Evolutionary conservation across 1,140 invertebrate genomes (phyloP), one percentile per base, ranked within the genome.

Genomic region (Alviniconcha marisindica): DNA sequence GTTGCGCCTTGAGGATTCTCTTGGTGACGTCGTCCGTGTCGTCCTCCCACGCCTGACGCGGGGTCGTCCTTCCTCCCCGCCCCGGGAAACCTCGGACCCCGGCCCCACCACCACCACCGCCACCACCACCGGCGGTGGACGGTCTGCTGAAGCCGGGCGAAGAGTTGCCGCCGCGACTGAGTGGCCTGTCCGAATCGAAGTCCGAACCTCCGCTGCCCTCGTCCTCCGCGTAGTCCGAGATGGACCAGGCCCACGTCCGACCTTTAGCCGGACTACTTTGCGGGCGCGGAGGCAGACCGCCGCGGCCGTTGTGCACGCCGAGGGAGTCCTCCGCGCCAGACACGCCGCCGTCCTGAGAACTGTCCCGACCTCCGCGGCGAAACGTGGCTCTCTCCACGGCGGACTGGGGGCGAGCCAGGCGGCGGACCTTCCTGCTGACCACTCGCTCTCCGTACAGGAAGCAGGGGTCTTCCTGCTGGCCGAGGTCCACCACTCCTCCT

Each of bases 401-500:
- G 14, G 89, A 88, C 60, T 90, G 88, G 0, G 88, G 87, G 24
- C 89, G 82, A 28, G 85, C 78, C 36, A 87, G 87, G 42, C 87
- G 69, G 40, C 87, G 84, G 48, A 83, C 87, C 77, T 88, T 89
- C 15, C 90, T 83, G 82, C 89, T 89, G 2, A 88, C 86, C n/a
- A 90, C 88, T 38, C 90, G 77, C 76, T 91, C 88, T 0, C 90
- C 90, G 74, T 91, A 91, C 83, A 91, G 83, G 63, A 89, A 91
- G 63, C 86, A 89, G 24, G 88, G 87, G 63, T 85, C 78, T 38
- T 83, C 79, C 77, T 77, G 69, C 71, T 71, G 54, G 28, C n/a
- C 28, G 24, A 10, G 60, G 5, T 83, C 82, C 76, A 84, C 84
- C 71, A 83, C 84, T 0, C 71, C 81, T 2, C 48, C 40, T 33